phyloP scores from a whole-genome alignment of 92 coral and sea anemone species.

The Epizoanthus ramosus region DNA sequence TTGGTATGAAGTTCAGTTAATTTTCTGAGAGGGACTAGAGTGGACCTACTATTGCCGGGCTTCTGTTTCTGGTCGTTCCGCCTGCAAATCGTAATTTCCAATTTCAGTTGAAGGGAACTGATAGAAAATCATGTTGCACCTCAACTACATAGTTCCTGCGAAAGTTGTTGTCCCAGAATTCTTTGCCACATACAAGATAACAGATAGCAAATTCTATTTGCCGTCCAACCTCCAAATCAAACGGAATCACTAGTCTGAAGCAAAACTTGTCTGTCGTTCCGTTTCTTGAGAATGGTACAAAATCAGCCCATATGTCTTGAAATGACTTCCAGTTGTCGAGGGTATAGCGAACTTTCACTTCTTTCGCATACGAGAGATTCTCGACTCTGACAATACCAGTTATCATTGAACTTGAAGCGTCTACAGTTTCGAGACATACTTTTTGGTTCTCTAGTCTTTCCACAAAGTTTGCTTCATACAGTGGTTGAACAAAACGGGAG shows the following conservation, averaged over 20 bases:
- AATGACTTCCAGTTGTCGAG: conserved; percentile 36
- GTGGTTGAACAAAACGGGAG: conserved; percentile 39
- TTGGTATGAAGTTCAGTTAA: no score
- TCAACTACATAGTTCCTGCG: conserved; percentile 47
- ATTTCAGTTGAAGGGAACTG: no score
- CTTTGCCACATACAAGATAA: conserved; percentile 33
- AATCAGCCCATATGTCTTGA: conserved; percentile 11
- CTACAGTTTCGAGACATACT: conserved; percentile 48
- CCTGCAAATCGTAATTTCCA: no score
- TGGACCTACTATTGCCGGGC: no score
- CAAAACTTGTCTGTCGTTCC: conserved; percentile 25
- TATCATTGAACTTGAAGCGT: conserved; percentile 44
- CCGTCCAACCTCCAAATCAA: conserved; percentile 12
- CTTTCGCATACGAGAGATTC: conserved; percentile 45
- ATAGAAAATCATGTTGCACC: conserved; percentile 5
- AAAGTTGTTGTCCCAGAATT: conserved; percentile 54
- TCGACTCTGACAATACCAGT: conserved; percentile 38
- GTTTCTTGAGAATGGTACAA: conserved; percentile 13
- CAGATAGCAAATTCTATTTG: conserved; percentile 51
- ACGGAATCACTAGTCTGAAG: conserved; percentile 43
- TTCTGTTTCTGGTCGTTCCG: no score
- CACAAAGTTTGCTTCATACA: conserved; percentile 6
- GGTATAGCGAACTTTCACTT: conserved; percentile 40
- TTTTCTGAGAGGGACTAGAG: no score
- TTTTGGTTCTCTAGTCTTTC: conserved; percentile 29